Evolutionary conservation across 2,888 invertebrate genomes (phyloP).

Genomic region (Cetonia aurata): DNA sequence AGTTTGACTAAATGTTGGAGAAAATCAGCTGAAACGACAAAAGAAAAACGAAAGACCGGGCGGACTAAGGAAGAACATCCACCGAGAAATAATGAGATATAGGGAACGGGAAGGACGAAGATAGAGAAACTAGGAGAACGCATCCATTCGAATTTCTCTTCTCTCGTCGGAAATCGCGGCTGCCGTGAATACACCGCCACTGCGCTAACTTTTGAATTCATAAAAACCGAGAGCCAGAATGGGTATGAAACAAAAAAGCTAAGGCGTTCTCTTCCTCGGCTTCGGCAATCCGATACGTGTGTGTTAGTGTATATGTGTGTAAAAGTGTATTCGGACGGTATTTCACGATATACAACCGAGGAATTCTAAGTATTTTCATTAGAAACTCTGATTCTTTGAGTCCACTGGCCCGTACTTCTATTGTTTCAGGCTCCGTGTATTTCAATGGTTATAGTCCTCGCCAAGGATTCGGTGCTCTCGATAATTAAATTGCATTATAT

Average conservation of each 20-base stretch:
- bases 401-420: conserved; percentile 56
- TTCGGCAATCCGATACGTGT: neutral
- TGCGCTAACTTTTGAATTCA: conserved; percentile 39
- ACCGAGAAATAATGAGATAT: neutral
- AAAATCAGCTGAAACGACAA: conserved; percentile 49
- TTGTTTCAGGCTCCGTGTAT: conserved; percentile 54
- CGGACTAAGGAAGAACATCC: conserved; percentile 2
- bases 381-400: conserved; percentile 57
- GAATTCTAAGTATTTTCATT: conserved; percentile 57
- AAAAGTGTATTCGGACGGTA: conserved; percentile 42
- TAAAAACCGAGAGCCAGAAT: conserved; percentile 36
- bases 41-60: conserved; percentile 38
- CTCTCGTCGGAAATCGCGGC: conserved; percentile 12
- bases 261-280: conserved; percentile 16
- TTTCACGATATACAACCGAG: conserved; percentile 43
- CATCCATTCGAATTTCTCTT: neutral
- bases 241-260: conserved; percentile 39
- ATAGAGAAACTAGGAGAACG: conserved; percentile 17
- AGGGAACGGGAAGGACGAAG: conserved; percentile 6
- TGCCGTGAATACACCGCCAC: neutral
- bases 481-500: conserved; percentile 45
- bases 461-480: conserved; percentile 30
- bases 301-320: conserved; percentile 1
- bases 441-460: conserved; percentile 52
- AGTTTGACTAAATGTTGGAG: conserved; percentile 50